These are phyloP conservation scores for Cyprinodon diabolis DNA, from an alignment of 2,797 vertebrate genomes.

Conservation along the genomic window DNA sequence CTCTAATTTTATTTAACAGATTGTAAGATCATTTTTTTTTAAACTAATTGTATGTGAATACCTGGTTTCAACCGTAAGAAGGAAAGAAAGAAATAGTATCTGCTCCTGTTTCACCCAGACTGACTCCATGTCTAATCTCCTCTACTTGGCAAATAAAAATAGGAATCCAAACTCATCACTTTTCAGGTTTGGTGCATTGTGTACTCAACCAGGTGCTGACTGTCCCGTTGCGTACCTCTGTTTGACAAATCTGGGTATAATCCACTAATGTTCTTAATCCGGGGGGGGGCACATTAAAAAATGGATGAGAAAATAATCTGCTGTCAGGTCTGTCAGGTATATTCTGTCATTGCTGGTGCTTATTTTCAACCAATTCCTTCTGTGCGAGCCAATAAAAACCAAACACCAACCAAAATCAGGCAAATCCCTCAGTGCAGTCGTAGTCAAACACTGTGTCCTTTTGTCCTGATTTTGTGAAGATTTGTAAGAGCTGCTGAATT, in stretches of 20 bases:
- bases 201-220: constrained; percentile 69
- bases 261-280: constrained; percentile 79
- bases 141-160: constrained; percentile 36
- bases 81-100: neutral
- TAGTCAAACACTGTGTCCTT: constrained; percentile 48
- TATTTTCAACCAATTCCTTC: constrained; percentile 69
- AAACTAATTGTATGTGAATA: neutral
- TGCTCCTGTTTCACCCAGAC: constrained; percentile 6
- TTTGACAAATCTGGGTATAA: constrained; percentile 76
- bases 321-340: constrained; percentile 76
- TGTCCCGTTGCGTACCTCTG: constrained; percentile 66
- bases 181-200: constrained; percentile 47
- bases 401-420: constrained; percentile 36
- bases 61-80: neutral
- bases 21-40: neutral
- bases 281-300: constrained; percentile 78
- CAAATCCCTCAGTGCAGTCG: constrained; percentile 53
- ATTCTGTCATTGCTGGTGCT: constrained; percentile 59
- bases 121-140: constrained; percentile 16
- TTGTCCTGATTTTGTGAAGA: constrained; percentile 57
- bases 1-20: neutral
- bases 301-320: constrained; percentile 80
- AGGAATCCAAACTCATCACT: constrained; percentile 22
- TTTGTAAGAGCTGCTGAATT: constrained; percentile 47
- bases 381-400: constrained; percentile 40